These are phyloP conservation scores for Nilaparvata lugens DNA, from an alignment of 1,140 invertebrate genomes.

Conservation along the genomic window DNA sequence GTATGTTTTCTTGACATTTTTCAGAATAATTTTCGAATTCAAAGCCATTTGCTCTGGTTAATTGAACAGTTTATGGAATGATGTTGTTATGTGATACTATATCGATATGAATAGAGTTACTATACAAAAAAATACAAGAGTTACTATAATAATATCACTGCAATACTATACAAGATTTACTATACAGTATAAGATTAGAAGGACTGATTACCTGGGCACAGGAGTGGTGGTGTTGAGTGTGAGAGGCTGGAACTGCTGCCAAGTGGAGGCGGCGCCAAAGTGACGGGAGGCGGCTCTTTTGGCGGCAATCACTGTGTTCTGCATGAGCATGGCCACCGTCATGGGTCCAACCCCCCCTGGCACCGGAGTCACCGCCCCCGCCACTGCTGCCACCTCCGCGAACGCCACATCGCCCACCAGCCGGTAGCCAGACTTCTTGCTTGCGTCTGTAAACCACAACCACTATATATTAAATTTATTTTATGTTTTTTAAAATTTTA, in stretches of 20 bases:
- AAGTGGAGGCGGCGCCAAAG: constrained; percentile 37
- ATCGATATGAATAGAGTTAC: no score
- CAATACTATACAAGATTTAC: not conserved
- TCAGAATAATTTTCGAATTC: no score
- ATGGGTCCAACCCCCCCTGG: constrained; percentile 97
- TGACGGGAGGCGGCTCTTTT: constrained; percentile 47
- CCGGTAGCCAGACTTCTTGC: constrained; percentile 71
- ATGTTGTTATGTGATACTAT: no score
- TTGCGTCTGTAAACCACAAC: constrained; percentile 74
- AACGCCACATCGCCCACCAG: constrained; percentile 94
- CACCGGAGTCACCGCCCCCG: constrained; percentile 90
- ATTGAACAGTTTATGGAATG: no score
- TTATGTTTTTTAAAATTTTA: no score
- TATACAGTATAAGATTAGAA: not conserved
- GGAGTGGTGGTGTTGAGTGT: constrained; percentile 49
- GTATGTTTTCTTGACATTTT: no score
- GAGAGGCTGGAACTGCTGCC: constrained; percentile 51
- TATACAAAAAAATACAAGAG: no score
- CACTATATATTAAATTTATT: no score
- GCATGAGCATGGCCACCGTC: constrained; percentile 97
- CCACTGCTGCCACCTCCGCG: constrained; percentile 64
- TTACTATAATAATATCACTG: not conserved
- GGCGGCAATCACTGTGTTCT: constrained; percentile 86
- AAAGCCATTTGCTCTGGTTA: no score
- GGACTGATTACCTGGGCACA: constrained; percentile 53